phyloP scores from a whole-genome alignment of 2,797 vertebrate species.

The Pipistrellus nathusii region DNA sequence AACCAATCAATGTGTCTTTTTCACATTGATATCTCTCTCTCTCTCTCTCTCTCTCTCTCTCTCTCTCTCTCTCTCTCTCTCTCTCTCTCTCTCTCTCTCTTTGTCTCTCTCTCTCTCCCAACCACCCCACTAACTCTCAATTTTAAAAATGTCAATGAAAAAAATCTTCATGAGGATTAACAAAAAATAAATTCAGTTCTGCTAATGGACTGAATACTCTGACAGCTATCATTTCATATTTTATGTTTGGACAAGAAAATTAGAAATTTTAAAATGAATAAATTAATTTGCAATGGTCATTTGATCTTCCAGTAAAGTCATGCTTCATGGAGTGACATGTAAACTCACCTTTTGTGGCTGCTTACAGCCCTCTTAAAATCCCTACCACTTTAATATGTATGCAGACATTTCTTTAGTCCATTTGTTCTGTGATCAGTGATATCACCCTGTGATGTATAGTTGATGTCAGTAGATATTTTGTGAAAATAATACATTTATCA shows the following conservation, averaged over 20 bases:
- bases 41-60: too few species aligned
- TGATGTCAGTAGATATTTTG: slow-evolving; percentile 3
- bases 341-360: not conserved
- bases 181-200: not conserved
- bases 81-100: too few species aligned
- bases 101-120: too few species aligned
- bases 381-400: not conserved
- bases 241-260: not conserved
- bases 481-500: not conserved
- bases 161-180: too few species aligned
- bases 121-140: too few species aligned
- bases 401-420: not conserved
- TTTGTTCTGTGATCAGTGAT: not conserved
- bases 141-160: too few species aligned
- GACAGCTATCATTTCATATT: not conserved
- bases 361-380: not conserved
- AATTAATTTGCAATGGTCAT: not conserved
- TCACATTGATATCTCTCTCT: too few species aligned
- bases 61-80: too few species aligned
- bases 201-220: not conserved
- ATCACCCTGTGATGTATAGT: not conserved
- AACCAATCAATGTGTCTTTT: too few species aligned
- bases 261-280: not conserved
- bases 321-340: not conserved
- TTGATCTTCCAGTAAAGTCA: not conserved